Evolutionary conservation across 2,797 vertebrate species (phyloP).

Genomic region (Pseudochirops cupreus): DNA sequence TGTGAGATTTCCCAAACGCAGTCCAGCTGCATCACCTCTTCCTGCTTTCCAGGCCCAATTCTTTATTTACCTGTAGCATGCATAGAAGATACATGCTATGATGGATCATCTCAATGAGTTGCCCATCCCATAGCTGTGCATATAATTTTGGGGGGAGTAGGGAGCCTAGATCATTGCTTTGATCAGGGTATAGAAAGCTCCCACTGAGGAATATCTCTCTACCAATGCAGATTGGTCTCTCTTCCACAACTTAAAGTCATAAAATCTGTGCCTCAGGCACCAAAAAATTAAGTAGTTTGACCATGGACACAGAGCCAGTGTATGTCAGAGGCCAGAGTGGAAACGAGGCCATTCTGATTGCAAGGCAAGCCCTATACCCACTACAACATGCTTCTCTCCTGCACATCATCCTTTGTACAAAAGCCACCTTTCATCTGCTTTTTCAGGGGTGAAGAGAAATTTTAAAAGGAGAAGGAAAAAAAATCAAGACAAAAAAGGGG

Average conservation of each 20-base stretch:
- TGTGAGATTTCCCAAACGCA: neutral
- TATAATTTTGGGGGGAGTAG: neutral
- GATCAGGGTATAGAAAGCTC: neutral
- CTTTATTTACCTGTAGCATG: neutral
- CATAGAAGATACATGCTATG: neutral
- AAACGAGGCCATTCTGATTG: neutral
- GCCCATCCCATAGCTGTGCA: neutral
- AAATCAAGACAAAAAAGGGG: neutral
- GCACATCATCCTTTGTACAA: neutral
- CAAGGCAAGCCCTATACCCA: neutral
- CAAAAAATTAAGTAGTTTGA: neutral
- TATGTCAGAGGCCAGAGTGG: constrained; percentile 1
- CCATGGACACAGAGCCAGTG: neutral
- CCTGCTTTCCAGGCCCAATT: neutral
- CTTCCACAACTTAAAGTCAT: neutral
- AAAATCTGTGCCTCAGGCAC: neutral
- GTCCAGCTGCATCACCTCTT: neutral
- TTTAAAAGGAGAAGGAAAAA: neutral
- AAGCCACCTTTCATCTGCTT: neutral
- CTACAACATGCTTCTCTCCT: neutral
- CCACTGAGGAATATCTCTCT: neutral
- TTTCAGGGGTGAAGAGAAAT: neutral
- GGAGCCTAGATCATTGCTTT: neutral
- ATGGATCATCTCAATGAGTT: neutral
- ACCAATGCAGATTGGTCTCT: neutral